These are phyloP conservation scores for Cisticola juncidis DNA, from an alignment of 2,113 vertebrate species.

Conservation along the genomic window DNA sequence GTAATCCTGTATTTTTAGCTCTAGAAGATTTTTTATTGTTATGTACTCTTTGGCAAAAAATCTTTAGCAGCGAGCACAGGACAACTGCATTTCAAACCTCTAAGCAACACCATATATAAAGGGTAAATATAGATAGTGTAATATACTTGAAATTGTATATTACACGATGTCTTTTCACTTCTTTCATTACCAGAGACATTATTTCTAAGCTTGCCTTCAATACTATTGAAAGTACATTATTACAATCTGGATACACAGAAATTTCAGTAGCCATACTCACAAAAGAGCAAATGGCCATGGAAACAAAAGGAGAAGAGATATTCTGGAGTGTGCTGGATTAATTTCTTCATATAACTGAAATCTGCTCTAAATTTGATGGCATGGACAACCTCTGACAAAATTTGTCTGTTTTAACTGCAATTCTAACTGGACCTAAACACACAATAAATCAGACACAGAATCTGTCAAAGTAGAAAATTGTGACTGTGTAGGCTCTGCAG, in stretches of 20 bases:
- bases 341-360: background rate
- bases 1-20: conserved; percentile 61
- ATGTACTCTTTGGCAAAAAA: background rate
- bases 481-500: background rate
- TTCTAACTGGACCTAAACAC: background rate
- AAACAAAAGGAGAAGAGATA: background rate
- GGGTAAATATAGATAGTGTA: no score
- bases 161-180: background rate
- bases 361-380: background rate
- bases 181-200: background rate
- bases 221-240: background rate
- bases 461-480: fast-evolving
- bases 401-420: background rate
- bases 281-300: background rate
- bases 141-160: background rate
- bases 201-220: background rate
- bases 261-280: background rate
- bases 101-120: background rate
- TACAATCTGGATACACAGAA: background rate
- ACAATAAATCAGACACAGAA: background rate
- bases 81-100: background rate
- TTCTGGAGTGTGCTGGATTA: background rate
- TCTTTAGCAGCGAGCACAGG: background rate
- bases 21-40: conserved; percentile 29
- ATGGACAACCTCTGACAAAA: background rate